Evolutionary conservation across 2,888 invertebrate genomes (phyloP).

Genomic region (Caenorhabditis drosophilae): DNA sequence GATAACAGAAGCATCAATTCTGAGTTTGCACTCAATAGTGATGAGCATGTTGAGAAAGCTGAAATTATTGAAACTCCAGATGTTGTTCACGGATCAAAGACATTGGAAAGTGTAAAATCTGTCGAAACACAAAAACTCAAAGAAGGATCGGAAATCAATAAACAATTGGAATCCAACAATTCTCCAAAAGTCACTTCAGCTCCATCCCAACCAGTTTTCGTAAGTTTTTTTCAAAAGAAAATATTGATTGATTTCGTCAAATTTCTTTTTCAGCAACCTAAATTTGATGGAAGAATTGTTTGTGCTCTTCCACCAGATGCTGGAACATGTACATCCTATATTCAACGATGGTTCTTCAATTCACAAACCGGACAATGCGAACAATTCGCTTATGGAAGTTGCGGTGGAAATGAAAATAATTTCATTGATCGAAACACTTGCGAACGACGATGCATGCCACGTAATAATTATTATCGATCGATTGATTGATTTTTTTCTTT

Average conservation of each 20-base stretch:
- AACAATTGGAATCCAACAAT: slow-evolving; percentile 8
- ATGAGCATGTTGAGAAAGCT: slow-evolving; percentile 28
- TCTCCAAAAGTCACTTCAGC: slow-evolving; percentile 1
- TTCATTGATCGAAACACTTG: slow-evolving; percentile 55
- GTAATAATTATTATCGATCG: too few relatives aligned
- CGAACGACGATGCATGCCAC: slow-evolving; percentile 48
- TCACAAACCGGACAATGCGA: slow-evolving; percentile 60
- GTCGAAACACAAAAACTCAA: slow-evolving; percentile 18
- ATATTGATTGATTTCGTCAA: not conserved
- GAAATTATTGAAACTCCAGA: slow-evolving; percentile 37
- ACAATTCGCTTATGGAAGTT: slow-evolving; percentile 65
- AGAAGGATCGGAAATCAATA: slow-evolving; percentile 12
- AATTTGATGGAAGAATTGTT: slow-evolving; percentile 44
- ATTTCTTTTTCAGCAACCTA: slow-evolving; percentile 11
- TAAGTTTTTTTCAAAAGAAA: not conserved
- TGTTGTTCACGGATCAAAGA: slow-evolving; percentile 21
- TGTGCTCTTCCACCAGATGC: slow-evolving; percentile 60
- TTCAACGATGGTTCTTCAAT: slow-evolving; percentile 66
- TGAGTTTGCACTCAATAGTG: slow-evolving; percentile 35
- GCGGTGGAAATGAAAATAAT: slow-evolving; percentile 67
- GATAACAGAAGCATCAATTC: too few relatives aligned
- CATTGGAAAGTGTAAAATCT: slow-evolving; percentile 24
- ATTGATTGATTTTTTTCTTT: too few relatives aligned
- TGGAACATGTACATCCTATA: slow-evolving; percentile 62
- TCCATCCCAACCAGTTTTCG: slow-evolving; percentile 3